Evolutionary conservation across 2,797 vertebrate species (phyloP).

Genomic region (Cirrhinus molitorella): DNA sequence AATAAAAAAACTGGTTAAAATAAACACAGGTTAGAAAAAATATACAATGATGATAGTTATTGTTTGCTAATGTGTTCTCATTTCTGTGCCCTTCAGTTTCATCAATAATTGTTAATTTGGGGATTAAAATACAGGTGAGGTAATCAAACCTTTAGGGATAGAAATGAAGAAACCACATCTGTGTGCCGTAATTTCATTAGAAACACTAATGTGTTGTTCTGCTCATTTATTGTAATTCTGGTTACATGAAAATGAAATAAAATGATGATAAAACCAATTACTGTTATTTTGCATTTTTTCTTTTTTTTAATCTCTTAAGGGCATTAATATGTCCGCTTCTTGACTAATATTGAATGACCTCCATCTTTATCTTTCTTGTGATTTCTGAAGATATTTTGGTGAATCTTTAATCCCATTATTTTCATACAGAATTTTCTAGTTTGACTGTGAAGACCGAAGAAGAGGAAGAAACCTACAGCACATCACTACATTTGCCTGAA

Average conservation of each 20-base stretch:
- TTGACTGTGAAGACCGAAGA: conserved; percentile 86
- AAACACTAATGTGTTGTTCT: conserved; percentile 72
- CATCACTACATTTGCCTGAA: conserved; percentile 82
- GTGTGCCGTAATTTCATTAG: conserved; percentile 50
- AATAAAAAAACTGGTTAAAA: conserved; percentile 35
- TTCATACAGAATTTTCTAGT: conserved; percentile 89
- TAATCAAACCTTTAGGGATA: conserved; percentile 1
- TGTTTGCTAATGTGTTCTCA: not conserved
- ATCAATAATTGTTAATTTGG: not conserved
- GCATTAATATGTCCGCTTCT: conserved; percentile 48
- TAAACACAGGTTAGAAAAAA: not conserved
- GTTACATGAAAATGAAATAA: conserved; percentile 58
- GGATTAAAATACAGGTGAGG: not conserved
- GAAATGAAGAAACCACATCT: not conserved
- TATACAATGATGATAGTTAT: not conserved
- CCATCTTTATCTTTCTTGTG: conserved; percentile 53
- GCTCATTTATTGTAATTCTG: conserved; percentile 69
- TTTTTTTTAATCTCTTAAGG: conserved; percentile 20
- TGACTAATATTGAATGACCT: conserved; percentile 36
- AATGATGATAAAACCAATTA: conserved; percentile 39
- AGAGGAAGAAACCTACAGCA: conserved; percentile 86
- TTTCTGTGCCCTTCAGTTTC: not conserved
- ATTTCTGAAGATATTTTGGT: conserved; percentile 68
- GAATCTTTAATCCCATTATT: conserved; percentile 80
- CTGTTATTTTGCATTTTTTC: conserved; percentile 4